Evolutionary conservation across 2,113 vertebrate species (phyloP), one percentile per base, ranked within the genome.

Genomic region (Equus przewalskii): DNA sequence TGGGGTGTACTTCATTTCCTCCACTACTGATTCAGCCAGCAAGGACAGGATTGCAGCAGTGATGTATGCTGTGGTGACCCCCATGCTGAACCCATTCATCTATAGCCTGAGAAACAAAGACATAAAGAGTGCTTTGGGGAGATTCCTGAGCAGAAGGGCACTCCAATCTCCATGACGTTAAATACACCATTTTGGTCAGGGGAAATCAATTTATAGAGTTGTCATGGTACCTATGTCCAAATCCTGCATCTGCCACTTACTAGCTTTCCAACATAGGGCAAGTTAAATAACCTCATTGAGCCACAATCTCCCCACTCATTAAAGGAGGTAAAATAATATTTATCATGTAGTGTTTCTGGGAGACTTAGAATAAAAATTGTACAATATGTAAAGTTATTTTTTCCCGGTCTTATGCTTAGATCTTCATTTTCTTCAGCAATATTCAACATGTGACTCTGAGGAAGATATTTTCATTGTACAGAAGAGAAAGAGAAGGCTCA

Each of bases 21-120:
- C 94, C 19, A 76, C 87, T 18, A 85, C 41, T 1, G 95, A 97
- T 28, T 98, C 98, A 1, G 67, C 70, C 49, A 51, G 60, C 28
- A 96, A 93, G 70, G 96, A 98, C 81, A 98, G 79, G 28, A n/a
- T 98, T 30, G 85, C 91, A 28, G 93, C 96, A 15, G 94, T 98
- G 36, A 82, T 98, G 91, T 98, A 98, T 44, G 93, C 97, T 24
- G 70, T 98, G 44, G 70, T 98, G 33, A 98, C 89, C 0, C 97
- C 98, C 18, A 97, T 98, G 96, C 75, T 98, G 41, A 98, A 98
- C n/a, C 98, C 98, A 6, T 98, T 98, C 94, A 98, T 98, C 64
- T 98, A 98, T 6, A 97, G 93, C 62, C 75, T 98, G 89, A 97
- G 98, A 73, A 98, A 97, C 90, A 93, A 87, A 54, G 96, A 98